Evolutionary conservation across 2,797 vertebrate genomes (phyloP), one percentile per base, ranked within the genome.

Genomic region (Antrozous pallidus): DNA sequence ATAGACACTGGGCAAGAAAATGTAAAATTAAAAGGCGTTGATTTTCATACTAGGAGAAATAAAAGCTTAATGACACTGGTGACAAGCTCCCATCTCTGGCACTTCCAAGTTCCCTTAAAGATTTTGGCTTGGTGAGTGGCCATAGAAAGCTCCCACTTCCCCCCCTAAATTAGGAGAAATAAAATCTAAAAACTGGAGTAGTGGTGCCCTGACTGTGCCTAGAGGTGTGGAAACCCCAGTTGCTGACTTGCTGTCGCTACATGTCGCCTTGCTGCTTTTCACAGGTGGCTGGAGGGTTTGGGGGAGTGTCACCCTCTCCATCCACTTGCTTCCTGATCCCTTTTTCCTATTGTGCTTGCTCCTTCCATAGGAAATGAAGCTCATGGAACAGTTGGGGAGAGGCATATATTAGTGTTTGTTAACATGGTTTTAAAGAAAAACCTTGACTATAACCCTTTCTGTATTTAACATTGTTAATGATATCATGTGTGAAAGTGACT

Each of bases 1-100:
- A 54, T 93, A 88, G 85, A 63, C 58, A 71, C 8, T 22, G 54
- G 31, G 5, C 36, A 94, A 58, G 70, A 77, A 94, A 77, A 85
- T 17, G 20, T 24, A 61, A 86, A 28, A 71, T 93, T 74, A 71
- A 90, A 85, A 69, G 78, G 24, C 38, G 51, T 70, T 83, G n/a
- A 40, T 81, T 69, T 65, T 83, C 85, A 69, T 49, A 17, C 42
- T 56, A 88, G 28, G 61, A 77, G 36, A 93, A 67, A 69, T 86
- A 79, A 94, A 65, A 69, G 16, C 17, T 65, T 56, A 36, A 40
- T 40, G 58, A 20, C 24, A n/a, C 42, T 88, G 17, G 2, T 82
- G 78, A 42, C 54, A 80, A 26, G 42, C 61, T 91, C 31, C 80
- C 42, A 6, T 74, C 36, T 45, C 61, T 86, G 63, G 49, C 47